These are phyloP conservation scores for Mayetiola destructor DNA, from an alignment of 2,888 invertebrate species.

Conservation along the genomic window DNA sequence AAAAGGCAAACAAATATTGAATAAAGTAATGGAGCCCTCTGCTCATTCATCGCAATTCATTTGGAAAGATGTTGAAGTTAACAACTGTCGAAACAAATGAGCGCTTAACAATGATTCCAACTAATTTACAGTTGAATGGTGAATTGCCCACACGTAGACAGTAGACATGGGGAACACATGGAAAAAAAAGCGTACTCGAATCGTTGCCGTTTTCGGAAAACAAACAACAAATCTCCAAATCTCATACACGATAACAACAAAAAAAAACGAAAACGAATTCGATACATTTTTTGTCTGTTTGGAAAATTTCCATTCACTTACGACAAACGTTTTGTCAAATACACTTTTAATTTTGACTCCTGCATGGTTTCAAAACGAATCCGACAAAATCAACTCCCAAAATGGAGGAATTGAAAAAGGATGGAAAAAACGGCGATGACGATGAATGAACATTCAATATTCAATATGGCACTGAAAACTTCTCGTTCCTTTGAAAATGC, in stretches of 20 bases:
- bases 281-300: not conserved
- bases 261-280: not conserved
- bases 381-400: too few species aligned
- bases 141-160: not conserved
- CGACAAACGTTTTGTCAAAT: slow-evolving; percentile 8
- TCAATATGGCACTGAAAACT: too few species aligned
- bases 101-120: not conserved
- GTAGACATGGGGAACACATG: not conserved
- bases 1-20: not conserved
- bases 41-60: slow-evolving; percentile 6
- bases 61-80: slow-evolving; percentile 1
- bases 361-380: not conserved
- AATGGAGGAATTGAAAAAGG: not conserved
- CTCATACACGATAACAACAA: not conserved
- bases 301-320: not conserved
- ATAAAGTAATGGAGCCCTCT: not conserved
- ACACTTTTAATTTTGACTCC: not conserved
- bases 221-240: not conserved
- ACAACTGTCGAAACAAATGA: not conserved
- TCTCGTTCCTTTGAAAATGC: not conserved
- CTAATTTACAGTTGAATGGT: too few species aligned
- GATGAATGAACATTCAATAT: not conserved
- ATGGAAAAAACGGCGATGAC: not conserved
- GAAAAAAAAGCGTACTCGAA: not conserved
- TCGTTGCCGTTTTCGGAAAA: not conserved